phyloP scores from a whole-genome alignment of 1,140 invertebrate genomes.

The Eciton burchellii region DNA sequence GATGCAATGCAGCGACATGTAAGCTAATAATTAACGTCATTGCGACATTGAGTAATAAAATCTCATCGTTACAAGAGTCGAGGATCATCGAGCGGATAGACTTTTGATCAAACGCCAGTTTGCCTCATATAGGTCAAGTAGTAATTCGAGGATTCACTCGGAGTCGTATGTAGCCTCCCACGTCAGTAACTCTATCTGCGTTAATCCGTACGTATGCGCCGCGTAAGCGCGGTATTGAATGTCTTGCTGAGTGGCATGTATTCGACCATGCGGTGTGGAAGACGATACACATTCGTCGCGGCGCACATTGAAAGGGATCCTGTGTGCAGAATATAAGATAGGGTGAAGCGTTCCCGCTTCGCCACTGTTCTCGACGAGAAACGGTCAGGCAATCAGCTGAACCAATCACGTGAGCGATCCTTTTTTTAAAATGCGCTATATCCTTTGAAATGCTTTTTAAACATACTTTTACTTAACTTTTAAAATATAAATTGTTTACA shows the following conservation, averaged over 20 bases:
- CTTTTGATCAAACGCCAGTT: slow-evolving; percentile 28
- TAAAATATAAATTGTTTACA: background rate
- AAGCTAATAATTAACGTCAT: slow-evolving; percentile 68
- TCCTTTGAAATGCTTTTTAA: too few species aligned
- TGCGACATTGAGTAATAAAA: slow-evolving; percentile 75
- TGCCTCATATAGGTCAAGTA: slow-evolving; percentile 71
- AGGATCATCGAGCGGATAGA: slow-evolving; percentile 17
- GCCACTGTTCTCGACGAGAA: background rate
- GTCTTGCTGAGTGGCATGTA: background rate
- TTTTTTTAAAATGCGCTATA: background rate
- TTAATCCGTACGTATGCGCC: slow-evolving; percentile 6
- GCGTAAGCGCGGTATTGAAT: slow-evolving; percentile 15
- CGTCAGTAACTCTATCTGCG: slow-evolving; percentile 16
- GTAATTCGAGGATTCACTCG: slow-evolving; percentile 66
- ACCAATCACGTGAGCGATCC: background rate
- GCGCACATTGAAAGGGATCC: background rate
- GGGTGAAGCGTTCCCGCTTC: background rate
- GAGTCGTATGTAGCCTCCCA: slow-evolving; percentile 31
- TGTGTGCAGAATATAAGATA: background rate
- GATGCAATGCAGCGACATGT: slow-evolving; percentile 44
- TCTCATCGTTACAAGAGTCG: slow-evolving; percentile 34
- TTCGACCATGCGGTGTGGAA: background rate
- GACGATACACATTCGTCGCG: too few species aligned
- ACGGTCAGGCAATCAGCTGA: background rate
- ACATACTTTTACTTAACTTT: too few species aligned